Evolutionary conservation across 1,140 invertebrate species (phyloP).

Genomic region (Lerema accius): DNA sequence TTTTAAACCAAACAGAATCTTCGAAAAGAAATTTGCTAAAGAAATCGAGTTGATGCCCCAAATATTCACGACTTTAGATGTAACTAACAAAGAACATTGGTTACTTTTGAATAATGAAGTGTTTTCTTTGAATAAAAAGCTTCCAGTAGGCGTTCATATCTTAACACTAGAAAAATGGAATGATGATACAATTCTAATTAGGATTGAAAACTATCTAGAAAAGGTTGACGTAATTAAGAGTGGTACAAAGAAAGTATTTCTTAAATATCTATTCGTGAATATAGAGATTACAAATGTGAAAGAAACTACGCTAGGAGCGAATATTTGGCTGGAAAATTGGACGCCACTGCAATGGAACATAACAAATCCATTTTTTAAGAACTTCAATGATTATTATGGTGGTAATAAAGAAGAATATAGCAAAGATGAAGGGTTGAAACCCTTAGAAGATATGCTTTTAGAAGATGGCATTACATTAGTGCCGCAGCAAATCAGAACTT

Average conservation of each 20-base stretch:
- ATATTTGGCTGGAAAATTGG: conserved; percentile 83
- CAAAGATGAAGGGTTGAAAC: conserved; percentile 21
- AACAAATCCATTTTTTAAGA: conserved; percentile 49
- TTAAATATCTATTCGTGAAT: conserved; percentile 80
- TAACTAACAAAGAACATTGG: conserved; percentile 35
- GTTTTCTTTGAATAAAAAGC: conserved; percentile 48
- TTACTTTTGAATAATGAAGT: conserved; percentile 43
- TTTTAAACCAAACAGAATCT: conserved; percentile 54
- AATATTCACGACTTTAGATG: conserved; percentile 32
- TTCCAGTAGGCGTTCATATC: conserved; percentile 92
- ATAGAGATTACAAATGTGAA: conserved; percentile 81
- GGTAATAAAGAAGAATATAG: conserved; percentile 27
- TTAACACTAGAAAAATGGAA: conserved; percentile 93
- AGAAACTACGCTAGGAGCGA: conserved; percentile 87
- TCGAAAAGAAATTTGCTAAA: conserved; percentile 64
- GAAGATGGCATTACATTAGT: conserved; percentile 39
- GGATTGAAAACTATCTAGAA: conserved; percentile 95
- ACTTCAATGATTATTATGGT: conserved; percentile 56
- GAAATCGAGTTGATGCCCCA: conserved; percentile 50
- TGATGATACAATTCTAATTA: conserved; percentile 85
- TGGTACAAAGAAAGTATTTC: conserved; percentile 46
- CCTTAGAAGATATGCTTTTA: conserved; percentile 30
- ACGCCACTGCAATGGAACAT: conserved; percentile 78
- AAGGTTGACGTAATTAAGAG: conserved; percentile 84
- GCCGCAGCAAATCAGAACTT: conserved; percentile 62